Conservation (phyloP, 2,888 invertebrate genomes). For the Microctonus aethiopoides region DNA sequence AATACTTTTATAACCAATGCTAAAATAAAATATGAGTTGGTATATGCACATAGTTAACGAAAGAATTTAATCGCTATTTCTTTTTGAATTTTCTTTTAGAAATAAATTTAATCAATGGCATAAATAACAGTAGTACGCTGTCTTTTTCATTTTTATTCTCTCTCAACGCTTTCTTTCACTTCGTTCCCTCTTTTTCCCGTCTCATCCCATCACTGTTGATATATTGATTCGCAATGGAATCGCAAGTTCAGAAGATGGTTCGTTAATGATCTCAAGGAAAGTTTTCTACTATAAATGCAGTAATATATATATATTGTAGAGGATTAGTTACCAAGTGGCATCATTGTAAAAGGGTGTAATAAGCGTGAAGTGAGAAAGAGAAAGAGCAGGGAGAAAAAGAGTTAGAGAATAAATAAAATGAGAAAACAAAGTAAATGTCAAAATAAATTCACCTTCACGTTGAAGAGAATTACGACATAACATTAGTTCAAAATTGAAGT, state of each 20-base stretch:
- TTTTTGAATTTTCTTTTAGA: slow-evolving; percentile 41
- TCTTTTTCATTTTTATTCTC: neutral
- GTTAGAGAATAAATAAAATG: neutral
- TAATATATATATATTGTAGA: neutral
- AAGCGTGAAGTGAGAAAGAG: neutral
- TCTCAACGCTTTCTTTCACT: neutral
- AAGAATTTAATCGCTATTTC: slow-evolving; percentile 46
- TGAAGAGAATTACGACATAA: neutral
- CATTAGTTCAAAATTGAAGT: neutral
- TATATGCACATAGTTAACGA: neutral
- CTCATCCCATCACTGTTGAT: slow-evolving; percentile 12
- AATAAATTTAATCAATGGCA: slow-evolving; percentile 51
- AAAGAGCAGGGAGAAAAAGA: neutral
- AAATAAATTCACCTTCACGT: slow-evolving; percentile 27
- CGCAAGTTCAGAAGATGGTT: slow-evolving; percentile 13
- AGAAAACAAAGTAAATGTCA: slow-evolving; percentile 18
- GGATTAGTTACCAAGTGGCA: slow-evolving; percentile 31
- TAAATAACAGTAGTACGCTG: slow-evolving; percentile 49
- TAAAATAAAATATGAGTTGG: too few species aligned
- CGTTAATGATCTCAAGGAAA: slow-evolving; percentile 30
- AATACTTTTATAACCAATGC: too few species aligned
- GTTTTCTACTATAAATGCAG: slow-evolving; percentile 1
- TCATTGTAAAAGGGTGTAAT: slow-evolving; percentile 19
- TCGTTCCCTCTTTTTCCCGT: neutral
- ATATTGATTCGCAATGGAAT: slow-evolving; percentile 32